Evolutionary conservation across 1,140 invertebrate genomes (phyloP), one percentile per base, ranked within the genome.

Genomic region (Drosophila pachea): DNA sequence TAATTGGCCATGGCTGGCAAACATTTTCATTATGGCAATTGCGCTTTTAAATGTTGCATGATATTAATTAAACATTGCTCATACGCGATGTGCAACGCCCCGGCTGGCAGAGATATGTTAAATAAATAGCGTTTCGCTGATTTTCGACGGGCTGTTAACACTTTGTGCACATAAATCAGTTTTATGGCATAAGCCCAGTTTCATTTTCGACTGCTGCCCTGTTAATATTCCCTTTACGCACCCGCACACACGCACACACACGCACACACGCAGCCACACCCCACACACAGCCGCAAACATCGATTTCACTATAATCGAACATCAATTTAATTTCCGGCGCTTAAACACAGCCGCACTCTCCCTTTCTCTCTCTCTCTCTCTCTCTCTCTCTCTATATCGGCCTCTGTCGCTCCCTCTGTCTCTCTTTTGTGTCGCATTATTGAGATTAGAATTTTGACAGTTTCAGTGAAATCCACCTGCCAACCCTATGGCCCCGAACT

Each of bases 291-390:
- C 60, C 61, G 48, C 60, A 69, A 63, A 58, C 62, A 68, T 35
- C 45, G 54, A 73, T 47, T 45, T 14, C 52, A 32, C 42, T 31
- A 31, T 49, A 73, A 64, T 50, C 61, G 68, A 70, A 66, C 69
- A 84, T 82, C 67, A 60, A 81, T 86, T 86, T 86, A 86, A 86
- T 86, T 86, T 86, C 81, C 81, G 74, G 67, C 29, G 58, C 65
- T 63, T 35, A 72, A 74, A 72, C 67, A 61, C 61, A 65, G 29
- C 35, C 5, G 1, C 22, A 22, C 22, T 22, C 22, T 22, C 22
- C 3, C 22, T 22, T 1, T 22, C 22, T 22, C 22, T 22, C 22
- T 22, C 22, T n/a, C n/a, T n/a, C n/a, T n/a, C n/a, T n/a, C 22
- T 22, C 22, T 22, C 22, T 22, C 22, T 22, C 1, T 22, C 22